phyloP scores from a whole-genome alignment of 2,113 vertebrate species.

The Nannospalax galili region DNA sequence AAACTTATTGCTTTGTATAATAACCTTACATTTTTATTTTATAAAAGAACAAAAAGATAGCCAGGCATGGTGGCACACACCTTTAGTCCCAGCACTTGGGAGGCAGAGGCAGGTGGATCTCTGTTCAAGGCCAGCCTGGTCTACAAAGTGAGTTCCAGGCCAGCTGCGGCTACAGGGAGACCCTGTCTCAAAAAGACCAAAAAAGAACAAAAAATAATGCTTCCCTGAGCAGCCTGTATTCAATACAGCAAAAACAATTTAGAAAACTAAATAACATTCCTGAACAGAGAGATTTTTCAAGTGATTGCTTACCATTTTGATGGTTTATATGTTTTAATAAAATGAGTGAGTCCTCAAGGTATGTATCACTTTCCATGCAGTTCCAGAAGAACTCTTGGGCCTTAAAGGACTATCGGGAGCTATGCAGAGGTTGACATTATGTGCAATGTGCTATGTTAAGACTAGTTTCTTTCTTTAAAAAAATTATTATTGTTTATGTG shows the following conservation, averaged over 20 bases:
- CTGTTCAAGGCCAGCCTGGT: too few species aligned
- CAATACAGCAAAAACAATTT: not conserved
- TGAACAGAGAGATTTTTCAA: constrained; percentile 5
- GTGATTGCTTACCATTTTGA: not conserved
- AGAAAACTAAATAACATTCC: constrained; percentile 16
- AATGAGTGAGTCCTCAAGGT: not conserved
- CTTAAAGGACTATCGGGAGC: not conserved
- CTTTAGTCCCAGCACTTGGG: too few species aligned
- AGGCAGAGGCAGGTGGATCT: too few species aligned
- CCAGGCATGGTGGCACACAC: too few species aligned
- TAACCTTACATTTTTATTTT: too few species aligned
- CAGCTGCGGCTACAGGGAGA: too few species aligned
- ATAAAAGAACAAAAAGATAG: too few species aligned
- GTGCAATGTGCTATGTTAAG: not conserved
- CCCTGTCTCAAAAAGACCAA: too few species aligned
- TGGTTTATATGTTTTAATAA: constrained; percentile 34
- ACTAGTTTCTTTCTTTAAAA: too few species aligned
- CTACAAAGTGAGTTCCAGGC: too few species aligned
- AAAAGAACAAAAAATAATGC: too few species aligned
- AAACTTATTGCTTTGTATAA: too few species aligned
- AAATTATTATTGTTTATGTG: not conserved
- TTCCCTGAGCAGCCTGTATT: not conserved
- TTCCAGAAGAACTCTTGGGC: not conserved
- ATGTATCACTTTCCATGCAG: not conserved
- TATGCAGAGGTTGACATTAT: not conserved